Base-by-base conservation (phyloP, 2,113 vertebrate species). In the Prionailurus viverrinus region DNA sequence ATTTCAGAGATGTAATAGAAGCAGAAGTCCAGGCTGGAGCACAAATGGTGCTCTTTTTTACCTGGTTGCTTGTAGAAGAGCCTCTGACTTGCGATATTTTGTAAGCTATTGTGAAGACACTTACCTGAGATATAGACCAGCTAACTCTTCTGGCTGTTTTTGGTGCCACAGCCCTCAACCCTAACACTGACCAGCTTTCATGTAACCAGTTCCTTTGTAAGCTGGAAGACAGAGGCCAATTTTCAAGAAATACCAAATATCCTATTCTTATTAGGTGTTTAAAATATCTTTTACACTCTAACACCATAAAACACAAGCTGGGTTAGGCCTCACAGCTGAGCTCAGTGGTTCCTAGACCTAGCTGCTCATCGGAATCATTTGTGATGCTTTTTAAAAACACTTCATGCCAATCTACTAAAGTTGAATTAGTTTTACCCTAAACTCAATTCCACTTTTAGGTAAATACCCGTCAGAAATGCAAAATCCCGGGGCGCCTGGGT, bases 221-320 rank as follows among this genome's bases (percentile, higher is more conserved):
- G 31, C n/a, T 41, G 48, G 29, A 74, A 25, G 58, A 33, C 33
- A 74, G 80, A 80, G 25, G 55, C 29, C 36, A 31, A 2, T 85
- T 94, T 63, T 94, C 19, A 88, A 87, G 51, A 87, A 53, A 74
- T 41, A 91, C 4, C 41, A 93, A 48, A 66, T 74, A 74, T 68
- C 73, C 80, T 33, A 39, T 92, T 79, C 39, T 29, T 31, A 41
- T 92, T 48, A 68, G n/a, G 61, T 63, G 81, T 96, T 36, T 11
- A 61, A 89, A 90, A 58, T 33, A 16, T 53, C 41, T 48, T 74
- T 94, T 53, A 61, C 4, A 9, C 25, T 16, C 36, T 41, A 45
- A 65, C 7, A 92, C 4, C 36, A 2, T 66, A 18, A 41, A 65
- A 65, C 13, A 55, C 25, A 36, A 45, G 1, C 12, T 23, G 45